Base-by-base conservation (phyloP, 2,113 vertebrate genomes). In the Rutilus rutilus region DNA sequence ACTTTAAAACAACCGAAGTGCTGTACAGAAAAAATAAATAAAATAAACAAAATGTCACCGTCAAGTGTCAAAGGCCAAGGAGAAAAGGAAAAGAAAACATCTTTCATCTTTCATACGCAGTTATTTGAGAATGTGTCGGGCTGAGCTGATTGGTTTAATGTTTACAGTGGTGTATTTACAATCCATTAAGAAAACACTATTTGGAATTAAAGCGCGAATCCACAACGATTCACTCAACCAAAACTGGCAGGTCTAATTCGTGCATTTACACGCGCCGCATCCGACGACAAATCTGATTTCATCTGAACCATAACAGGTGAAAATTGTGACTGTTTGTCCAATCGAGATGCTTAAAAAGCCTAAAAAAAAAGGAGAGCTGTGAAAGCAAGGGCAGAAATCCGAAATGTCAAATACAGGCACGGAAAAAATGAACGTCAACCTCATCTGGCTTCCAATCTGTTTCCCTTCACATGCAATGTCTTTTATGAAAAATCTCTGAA, bases 401-500 rank as follows among this genome's bases (percentile, higher is more conserved):
- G 33, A 89, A 85, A 69, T 42, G 82, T 89, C 78, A 86, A 89
- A 86, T 54, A 19, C 87, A 86, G 85, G 84, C 84, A 15, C 60
- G 80, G 54, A 88, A 85, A 42, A 89, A 25, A 25, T 71, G n/a
- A 86, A 71, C 52, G 6, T 83, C 25, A 52, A 42, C 77, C 83
- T 90, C 88, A 91, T 94, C 92, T 88, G 54, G 30, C 82, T 78
- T 75, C 85, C 90, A 89, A 93, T 93, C 90, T 85, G 86, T 86
- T 91, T 91, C 65, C 86, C 87, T 89, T 91, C 90, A 90, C 81
- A 92, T 91, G 89, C 94, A 92, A 78, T 90, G 88, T 93, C 91
- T 94, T 92, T 88, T 92, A 89, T 90, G 88, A 92, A 93, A 91
- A 89, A 90, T 92, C 89, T 92, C 92, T 90, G 92, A 85, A 92